Evolutionary conservation across 2,113 vertebrate species (phyloP).

Genomic region (Hippocampus mohnikei): DNA sequence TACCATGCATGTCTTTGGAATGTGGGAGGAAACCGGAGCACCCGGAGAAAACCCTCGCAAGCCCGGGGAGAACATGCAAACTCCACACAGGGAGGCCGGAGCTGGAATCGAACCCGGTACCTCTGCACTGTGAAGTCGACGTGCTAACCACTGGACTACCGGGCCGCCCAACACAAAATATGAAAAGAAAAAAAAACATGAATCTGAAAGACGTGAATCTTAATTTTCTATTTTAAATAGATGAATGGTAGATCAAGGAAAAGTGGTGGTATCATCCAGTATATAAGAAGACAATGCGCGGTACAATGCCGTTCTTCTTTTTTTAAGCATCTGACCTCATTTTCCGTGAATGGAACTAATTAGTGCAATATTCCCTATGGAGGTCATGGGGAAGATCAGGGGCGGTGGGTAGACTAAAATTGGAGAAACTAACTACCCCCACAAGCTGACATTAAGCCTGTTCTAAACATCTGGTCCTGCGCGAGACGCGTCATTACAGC

Average conservation of each 20-base stretch:
- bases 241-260: neutral
- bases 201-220: neutral
- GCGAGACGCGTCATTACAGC: conserved; percentile 26
- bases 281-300: neutral
- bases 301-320: neutral
- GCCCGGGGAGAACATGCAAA: too few relatives aligned
- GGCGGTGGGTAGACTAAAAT: conserved; percentile 31
- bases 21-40: too few relatives aligned
- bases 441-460: conserved; percentile 38
- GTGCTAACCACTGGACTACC: too few relatives aligned
- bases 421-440: conserved; percentile 19
- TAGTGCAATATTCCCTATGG: conserved; percentile 36
- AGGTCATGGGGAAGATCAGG: conserved; percentile 12
- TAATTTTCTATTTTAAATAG: neutral
- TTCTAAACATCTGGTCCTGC: conserved; percentile 48
- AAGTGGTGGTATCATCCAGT: neutral
- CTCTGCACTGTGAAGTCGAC: too few relatives aligned
- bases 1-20: too few relatives aligned
- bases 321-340: conserved; percentile 35
- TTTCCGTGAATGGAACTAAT: conserved; percentile 39
- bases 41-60: too few relatives aligned
- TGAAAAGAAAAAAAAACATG: neutral
- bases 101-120: too few relatives aligned
- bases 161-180: too few relatives aligned
- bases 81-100: too few relatives aligned